These are phyloP conservation scores for Allophyes oxyacanthae DNA, from an alignment of 2,888 invertebrate species.

Conservation along the genomic window DNA sequence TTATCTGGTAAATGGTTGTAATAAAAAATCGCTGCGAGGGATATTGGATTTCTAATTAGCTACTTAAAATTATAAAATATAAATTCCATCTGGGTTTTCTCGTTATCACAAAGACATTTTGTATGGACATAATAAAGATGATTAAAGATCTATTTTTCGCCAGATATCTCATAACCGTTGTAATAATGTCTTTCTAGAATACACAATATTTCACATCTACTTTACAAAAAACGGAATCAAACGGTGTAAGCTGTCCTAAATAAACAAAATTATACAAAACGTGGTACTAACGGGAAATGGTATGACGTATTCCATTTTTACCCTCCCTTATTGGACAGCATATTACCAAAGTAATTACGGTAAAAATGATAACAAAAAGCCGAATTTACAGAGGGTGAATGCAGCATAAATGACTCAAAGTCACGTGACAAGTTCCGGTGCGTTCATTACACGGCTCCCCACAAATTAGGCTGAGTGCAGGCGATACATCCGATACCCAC, in stretches of 20 bases:
- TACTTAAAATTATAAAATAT: conserved; percentile 24
- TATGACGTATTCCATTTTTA: conserved; percentile 44
- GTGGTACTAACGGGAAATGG: conserved; percentile 20
- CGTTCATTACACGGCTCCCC: conserved; percentile 62
- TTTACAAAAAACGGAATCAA: no score
- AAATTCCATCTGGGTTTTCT: not conserved
- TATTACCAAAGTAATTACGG: conserved; percentile 56
- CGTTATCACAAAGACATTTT: not conserved
- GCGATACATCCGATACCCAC: conserved; percentile 57
- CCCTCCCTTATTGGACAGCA: conserved; percentile 30
- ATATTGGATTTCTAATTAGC: conserved; percentile 42
- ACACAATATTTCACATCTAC: no score
- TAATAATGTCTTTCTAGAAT: no score
- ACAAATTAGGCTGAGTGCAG: conserved; percentile 76
- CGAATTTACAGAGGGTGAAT: conserved; percentile 50
- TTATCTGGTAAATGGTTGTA: conserved; percentile 40
- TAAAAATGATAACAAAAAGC: conserved; percentile 52
- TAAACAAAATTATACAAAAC: conserved; percentile 43
- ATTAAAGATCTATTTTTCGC: not conserved
- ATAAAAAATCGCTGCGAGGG: conserved; percentile 28
- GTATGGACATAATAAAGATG: not conserved
- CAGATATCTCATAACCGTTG: no score
- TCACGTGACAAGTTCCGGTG: conserved; percentile 66
- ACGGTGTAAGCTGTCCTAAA: conserved; percentile 27
- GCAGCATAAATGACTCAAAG: conserved; percentile 62